phyloP scores from a whole-genome alignment of 2,797 vertebrate genomes.

The Enteromius radiatus region DNA sequence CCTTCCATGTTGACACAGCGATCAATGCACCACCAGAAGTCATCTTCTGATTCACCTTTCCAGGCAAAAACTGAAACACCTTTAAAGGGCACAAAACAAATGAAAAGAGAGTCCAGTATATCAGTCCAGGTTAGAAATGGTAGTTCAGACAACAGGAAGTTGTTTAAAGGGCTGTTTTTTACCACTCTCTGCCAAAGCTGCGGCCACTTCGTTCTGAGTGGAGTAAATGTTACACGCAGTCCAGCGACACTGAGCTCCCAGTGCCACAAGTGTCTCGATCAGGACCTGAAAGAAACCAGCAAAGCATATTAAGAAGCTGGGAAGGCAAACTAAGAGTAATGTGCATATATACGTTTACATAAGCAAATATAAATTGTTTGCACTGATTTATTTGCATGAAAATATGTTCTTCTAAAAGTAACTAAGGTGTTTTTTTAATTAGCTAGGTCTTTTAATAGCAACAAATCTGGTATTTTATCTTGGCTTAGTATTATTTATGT shows the following conservation, averaged over 20 bases:
- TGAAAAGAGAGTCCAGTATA: conserved; percentile 10
- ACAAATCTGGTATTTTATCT: background rate
- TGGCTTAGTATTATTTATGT: background rate
- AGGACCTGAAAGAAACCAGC: conserved; percentile 81
- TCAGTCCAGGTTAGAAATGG: background rate
- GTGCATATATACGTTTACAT: background rate
- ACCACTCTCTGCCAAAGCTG: conserved; percentile 93
- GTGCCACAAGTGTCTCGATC: conserved; percentile 94
- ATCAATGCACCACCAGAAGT: conserved; percentile 99
- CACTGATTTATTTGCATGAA: background rate
- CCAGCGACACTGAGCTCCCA: conserved; percentile 98
- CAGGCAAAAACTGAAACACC: conserved; percentile 97
- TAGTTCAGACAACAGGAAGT: conserved; percentile 4
- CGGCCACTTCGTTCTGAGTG: conserved; percentile 97
- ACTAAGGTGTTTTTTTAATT: background rate
- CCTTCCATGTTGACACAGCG: conserved; percentile 92
- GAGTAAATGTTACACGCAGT: conserved; percentile 99
- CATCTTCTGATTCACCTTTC: conserved; percentile 98
- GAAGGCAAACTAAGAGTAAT: background rate
- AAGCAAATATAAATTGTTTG: conserved; percentile 2
- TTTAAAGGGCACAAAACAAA: conserved; percentile 61
- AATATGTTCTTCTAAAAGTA: background rate
- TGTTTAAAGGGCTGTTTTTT: conserved; percentile 57
- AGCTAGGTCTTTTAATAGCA: background rate
- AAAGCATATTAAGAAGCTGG: background rate